These are phyloP conservation scores for Melikaiella ostensackeni DNA, from an alignment of 2,888 invertebrate species.

Conservation along the genomic window DNA sequence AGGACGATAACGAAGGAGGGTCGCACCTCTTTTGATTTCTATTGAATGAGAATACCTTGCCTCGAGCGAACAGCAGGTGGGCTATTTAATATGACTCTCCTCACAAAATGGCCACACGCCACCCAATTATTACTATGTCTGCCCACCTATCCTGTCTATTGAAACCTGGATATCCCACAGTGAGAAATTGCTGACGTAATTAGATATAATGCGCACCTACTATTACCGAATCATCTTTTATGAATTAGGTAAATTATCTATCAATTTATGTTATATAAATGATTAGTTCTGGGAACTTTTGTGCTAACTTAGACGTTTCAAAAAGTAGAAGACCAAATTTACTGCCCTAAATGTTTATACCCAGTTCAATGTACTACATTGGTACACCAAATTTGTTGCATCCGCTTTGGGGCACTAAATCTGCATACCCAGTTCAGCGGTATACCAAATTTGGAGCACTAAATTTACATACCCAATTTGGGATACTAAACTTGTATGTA, in stretches of 20 bases:
- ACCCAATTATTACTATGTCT: slow-evolving; percentile 8
- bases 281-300: background rate
- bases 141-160: background rate
- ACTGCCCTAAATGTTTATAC: too few species aligned
- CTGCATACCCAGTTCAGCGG: too few species aligned
- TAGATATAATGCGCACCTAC: background rate
- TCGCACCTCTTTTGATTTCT: background rate
- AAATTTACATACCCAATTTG: too few species aligned
- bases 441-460: too few species aligned
- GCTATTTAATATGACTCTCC: background rate
- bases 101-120: background rate
- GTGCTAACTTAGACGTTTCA: too few species aligned
- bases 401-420: too few species aligned
- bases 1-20: slow-evolving; percentile 18
- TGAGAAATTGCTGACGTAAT: slow-evolving; percentile 14
- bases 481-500: too few species aligned
- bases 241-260: background rate
- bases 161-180: background rate
- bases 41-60: background rate
- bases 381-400: too few species aligned
- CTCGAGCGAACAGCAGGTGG: slow-evolving; percentile 8
- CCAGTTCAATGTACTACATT: too few species aligned
- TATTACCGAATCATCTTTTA: background rate
- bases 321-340: too few species aligned
- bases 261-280: background rate